Base-by-base conservation (phyloP, 1,140 invertebrate species). In the Aphelinus certus region DNA sequence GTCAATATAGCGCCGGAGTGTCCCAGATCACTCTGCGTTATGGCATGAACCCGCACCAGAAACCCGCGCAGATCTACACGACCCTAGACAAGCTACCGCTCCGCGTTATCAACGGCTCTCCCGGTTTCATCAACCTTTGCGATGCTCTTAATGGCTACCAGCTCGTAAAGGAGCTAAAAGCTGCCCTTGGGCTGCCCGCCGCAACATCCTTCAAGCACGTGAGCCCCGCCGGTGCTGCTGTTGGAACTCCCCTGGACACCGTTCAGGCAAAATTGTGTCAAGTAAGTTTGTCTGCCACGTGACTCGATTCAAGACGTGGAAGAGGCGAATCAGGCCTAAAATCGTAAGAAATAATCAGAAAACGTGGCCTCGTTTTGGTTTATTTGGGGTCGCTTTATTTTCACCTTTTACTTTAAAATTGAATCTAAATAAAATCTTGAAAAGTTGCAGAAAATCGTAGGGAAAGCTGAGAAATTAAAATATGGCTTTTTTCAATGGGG, bases 191-290 rank as follows among this genome's bases (percentile, higher is more conserved):
- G 43, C 83, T 98, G 7, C 96, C 98, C 3, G 96, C 98, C 0
- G 98, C 98, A 1, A 94, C 98, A 0, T 99, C 97, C 42, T 99
- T 99, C 85, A 99, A 99, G 85, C 97, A 99, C 83, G 97, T 99
- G 0, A 98, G 96, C 57, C 97, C 97, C 4, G 97, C 97, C 60
- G 96, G 98, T 5, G 98, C 97, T 7, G 97, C 97, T 76, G 93
- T 99, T 42, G 97, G 93, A 0, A 87, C 94, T 7, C 93, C 96
- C 0, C 87, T 99, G 1, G 90, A 89, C 69, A 80, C 88, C 1
- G 90, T 92, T 53, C 89, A 97, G 90, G 95, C 95, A 2, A 93
- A 94, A 83, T 88, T 98, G 0, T 99, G 96, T 82, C 97, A 97
- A 93, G 97, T 99, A 1, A 92, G 95, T 75, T 43, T 67, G 4